These are phyloP conservation scores for Pristis pectinata DNA, from an alignment of 2,797 vertebrate genomes.

Conservation along the genomic window DNA sequence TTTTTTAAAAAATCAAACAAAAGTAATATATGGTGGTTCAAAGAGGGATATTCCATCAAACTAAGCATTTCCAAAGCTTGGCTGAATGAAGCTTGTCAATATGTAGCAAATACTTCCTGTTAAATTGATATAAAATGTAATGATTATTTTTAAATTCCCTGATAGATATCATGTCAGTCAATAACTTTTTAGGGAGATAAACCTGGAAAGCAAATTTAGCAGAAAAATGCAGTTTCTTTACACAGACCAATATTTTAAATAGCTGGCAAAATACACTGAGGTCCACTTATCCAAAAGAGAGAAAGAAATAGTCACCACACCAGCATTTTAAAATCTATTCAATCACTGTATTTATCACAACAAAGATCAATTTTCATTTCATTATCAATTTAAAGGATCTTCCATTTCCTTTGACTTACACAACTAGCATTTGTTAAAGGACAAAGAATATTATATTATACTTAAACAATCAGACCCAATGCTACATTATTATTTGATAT, in stretches of 20 bases:
- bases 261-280: too few species aligned
- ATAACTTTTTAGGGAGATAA: conserved; percentile 5
- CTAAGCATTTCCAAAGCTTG: neutral
- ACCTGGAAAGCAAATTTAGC: neutral
- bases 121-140: neutral
- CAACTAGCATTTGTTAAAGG: neutral
- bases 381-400: neutral
- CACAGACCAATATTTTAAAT: neutral
- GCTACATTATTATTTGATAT: neutral
- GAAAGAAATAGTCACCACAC: too few species aligned
- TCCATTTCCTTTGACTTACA: neutral
- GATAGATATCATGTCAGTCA: neutral
- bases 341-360: neutral
- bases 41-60: neutral
- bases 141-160: neutral
- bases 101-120: neutral
- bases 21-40: neutral
- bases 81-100: neutral
- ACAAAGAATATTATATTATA: neutral
- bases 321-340: neutral
- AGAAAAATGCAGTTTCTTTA: neutral
- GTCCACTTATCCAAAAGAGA: too few species aligned
- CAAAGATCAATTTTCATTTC: neutral
- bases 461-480: neutral
- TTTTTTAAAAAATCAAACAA: neutral